A percentile compares a stretch with the other conserved stretches of the same genome.
phyloP scores from a whole-genome alignment of 2,888 invertebrate genomes.

The Scaeva pyrastri region DNA sequence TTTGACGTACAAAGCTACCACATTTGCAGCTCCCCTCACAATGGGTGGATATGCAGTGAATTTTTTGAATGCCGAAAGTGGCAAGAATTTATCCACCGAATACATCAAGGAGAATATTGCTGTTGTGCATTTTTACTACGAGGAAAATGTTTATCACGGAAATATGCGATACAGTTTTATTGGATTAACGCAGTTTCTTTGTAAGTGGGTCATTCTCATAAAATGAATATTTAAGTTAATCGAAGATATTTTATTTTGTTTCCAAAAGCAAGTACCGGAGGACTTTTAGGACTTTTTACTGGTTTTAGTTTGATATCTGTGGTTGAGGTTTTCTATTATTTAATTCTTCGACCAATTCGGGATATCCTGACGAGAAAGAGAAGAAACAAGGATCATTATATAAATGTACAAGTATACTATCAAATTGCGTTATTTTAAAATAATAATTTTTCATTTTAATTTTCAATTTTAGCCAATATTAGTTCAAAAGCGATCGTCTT shows the following conservation, averaged over 20 bases:
- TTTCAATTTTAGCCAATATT: slow-evolving; percentile 15
- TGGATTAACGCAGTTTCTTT: slow-evolving; percentile 92
- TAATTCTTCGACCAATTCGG: slow-evolving; percentile 85
- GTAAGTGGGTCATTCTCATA: slow-evolving; percentile 84
- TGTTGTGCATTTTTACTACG: slow-evolving; percentile 90
- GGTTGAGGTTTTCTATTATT: slow-evolving; percentile 90
- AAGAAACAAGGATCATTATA: background rate
- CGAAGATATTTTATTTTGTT: too few species aligned
- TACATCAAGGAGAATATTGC: slow-evolving; percentile 87
- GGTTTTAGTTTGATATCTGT: slow-evolving; percentile 93
- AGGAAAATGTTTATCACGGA: slow-evolving; percentile 77
- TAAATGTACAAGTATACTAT: background rate
- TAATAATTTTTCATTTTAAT: too few species aligned
- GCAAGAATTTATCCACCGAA: slow-evolving; percentile 66
- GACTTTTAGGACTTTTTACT: slow-evolving; percentile 89
- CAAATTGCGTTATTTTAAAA: too few species aligned
- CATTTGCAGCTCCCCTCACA: slow-evolving; percentile 85
- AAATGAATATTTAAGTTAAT: slow-evolving; percentile 72
- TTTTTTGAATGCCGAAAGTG: slow-evolving; percentile 31
- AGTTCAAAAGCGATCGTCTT: background rate
- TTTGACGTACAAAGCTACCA: slow-evolving; percentile 87
- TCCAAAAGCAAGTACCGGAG: slow-evolving; percentile 89
- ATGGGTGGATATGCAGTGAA: slow-evolving; percentile 78
- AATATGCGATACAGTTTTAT: slow-evolving; percentile 87
- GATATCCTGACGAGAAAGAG: slow-evolving; percentile 1